Evolutionary conservation across 2,113 vertebrate genomes (phyloP).

Genomic region (Leucopsar rothschildi): DNA sequence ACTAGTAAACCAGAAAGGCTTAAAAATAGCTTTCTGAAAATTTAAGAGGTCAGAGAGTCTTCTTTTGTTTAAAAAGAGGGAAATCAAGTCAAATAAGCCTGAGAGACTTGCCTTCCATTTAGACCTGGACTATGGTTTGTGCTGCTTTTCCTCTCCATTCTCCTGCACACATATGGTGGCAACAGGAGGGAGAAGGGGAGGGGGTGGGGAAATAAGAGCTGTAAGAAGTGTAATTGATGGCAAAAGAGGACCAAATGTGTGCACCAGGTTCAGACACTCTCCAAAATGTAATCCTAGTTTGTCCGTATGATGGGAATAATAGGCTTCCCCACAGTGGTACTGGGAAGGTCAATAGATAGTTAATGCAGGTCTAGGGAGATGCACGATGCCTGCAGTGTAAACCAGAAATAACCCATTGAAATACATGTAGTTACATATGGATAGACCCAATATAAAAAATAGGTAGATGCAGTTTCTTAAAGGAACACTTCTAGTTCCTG

Average conservation of each 20-base stretch:
- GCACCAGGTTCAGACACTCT: slow-evolving; percentile 38
- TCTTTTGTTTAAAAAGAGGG: neutral
- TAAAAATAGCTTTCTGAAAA: neutral
- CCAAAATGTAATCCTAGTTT: slow-evolving; percentile 51
- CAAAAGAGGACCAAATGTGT: slow-evolving; percentile 45
- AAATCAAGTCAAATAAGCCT: neutral
- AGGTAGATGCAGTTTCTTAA: neutral
- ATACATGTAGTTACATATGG: slow-evolving; percentile 19
- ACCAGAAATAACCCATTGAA: slow-evolving; percentile 38
- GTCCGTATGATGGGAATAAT: slow-evolving; percentile 37
- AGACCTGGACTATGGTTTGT: neutral
- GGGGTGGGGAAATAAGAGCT: neutral
- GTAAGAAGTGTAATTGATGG: slow-evolving; percentile 45
- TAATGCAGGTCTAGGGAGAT: slow-evolving; percentile 45
- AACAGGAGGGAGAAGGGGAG: neutral
- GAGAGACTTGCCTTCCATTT: slow-evolving; percentile 11
- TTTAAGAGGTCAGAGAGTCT: neutral
- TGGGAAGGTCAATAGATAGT: slow-evolving; percentile 48
- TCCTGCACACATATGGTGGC: slow-evolving; percentile 11
- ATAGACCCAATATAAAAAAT: neutral
- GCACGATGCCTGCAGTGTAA: slow-evolving; percentile 14
- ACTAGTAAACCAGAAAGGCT: neutral
- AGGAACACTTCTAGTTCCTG: neutral
- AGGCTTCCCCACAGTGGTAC: slow-evolving; percentile 24
- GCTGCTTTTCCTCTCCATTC: slow-evolving; percentile 49